Evolutionary conservation across 2,888 invertebrate genomes (phyloP), one percentile per base, ranked within the genome.

Genomic region (Pterobdella sp.): DNA sequence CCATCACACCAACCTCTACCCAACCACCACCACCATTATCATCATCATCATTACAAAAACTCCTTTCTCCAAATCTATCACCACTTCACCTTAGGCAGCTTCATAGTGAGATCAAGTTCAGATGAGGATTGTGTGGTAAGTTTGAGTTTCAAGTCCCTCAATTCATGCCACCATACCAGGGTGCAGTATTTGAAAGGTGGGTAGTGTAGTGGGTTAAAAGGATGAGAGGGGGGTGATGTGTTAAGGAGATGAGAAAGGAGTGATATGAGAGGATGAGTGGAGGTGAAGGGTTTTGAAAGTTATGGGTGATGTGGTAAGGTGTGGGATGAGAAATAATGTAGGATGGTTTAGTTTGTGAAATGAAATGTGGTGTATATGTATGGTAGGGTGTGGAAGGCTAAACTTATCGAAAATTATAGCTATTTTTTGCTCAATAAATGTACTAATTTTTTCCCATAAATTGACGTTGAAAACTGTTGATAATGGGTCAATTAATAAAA

Each of bases 21-120:
- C n/a, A n/a, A n/a, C n/a, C n/a, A n/a, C n/a, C n/a, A n/a, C n/a
- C n/a, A n/a, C n/a, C n/a, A n/a, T n/a, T n/a, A n/a, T n/a, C n/a
- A n/a, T n/a, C n/a, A n/a, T n/a, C n/a, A n/a, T n/a, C n/a, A n/a
- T n/a, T n/a, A n/a, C n/a, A n/a, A n/a, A n/a, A n/a, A n/a, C n/a
- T n/a, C n/a, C n/a, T n/a, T n/a, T n/a, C n/a, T n/a, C n/a, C n/a
- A n/a, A n/a, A n/a, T n/a, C n/a, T n/a, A n/a, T n/a, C n/a, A n/a
- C n/a, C n/a, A n/a, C n/a, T n/a, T n/a, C n/a, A n/a, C n/a, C n/a
- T n/a, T n/a, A n/a, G 91, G 91, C 52, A 88, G 90, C n/a, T 91
- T 91, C 83, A 84, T 91, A 74, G 89, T 91, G 3, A 86, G 91
- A n/a, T 90, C 91, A 82, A 90, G 90, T 0, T 89, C 89, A 26